Conservation (phyloP, 2,113 vertebrate species). For the Mobula birostris region DNA sequence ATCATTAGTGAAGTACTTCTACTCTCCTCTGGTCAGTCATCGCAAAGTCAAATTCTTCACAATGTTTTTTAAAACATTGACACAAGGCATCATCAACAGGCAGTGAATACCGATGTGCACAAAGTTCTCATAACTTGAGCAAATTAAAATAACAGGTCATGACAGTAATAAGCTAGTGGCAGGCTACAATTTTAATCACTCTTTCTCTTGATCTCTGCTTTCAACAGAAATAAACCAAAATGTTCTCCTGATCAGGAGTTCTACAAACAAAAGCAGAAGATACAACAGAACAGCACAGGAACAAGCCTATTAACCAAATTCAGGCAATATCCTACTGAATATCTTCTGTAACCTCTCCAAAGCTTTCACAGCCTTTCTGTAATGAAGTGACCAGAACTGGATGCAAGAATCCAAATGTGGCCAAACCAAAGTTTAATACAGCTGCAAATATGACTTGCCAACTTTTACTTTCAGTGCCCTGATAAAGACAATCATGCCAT, state of each 20-base stretch:
- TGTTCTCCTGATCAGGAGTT: background rate
- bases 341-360: too few species aligned
- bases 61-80: background rate
- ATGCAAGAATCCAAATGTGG: too few species aligned
- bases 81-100: background rate
- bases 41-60: background rate
- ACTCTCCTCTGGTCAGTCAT: constrained; percentile 5
- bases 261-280: background rate
- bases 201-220: background rate
- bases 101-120: background rate
- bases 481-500: too few species aligned
- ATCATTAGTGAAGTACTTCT: constrained; percentile 5
- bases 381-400: too few species aligned
- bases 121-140: background rate
- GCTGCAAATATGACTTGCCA: too few species aligned
- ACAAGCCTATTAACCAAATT: too few species aligned
- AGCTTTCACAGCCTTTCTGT: too few species aligned
- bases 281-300: background rate
- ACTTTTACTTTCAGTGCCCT: too few species aligned
- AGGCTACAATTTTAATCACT: background rate
- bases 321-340: too few species aligned
- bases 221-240: background rate
- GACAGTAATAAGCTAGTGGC: background rate
- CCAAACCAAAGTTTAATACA: too few species aligned
- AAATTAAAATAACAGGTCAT: background rate